These are phyloP conservation scores for Prunella himalayana DNA, from an alignment of 2,113 vertebrate species.

Conservation along the genomic window DNA sequence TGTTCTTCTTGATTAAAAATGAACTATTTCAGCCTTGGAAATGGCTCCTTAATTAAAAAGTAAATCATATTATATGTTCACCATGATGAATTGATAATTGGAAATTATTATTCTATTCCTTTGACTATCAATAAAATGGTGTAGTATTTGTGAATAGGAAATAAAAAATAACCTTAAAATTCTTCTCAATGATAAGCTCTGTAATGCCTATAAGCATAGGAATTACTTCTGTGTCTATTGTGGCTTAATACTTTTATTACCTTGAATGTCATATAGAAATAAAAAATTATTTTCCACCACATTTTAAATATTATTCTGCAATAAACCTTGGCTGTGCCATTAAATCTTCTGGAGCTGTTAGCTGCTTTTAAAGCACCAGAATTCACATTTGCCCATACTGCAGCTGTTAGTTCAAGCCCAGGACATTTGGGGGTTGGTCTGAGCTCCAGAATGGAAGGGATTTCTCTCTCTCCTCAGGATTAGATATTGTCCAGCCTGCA, in stretches of 20 bases:
- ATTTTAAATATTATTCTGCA: conserved; percentile 34
- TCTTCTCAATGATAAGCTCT: background rate
- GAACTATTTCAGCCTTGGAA: conserved; percentile 39
- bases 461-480: background rate
- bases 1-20: conserved; percentile 52
- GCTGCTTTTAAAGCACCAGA: background rate
- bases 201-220: background rate
- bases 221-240: background rate
- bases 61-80: conserved; percentile 14
- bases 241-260: conserved; percentile 32
- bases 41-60: conserved; percentile 57
- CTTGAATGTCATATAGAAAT: background rate
- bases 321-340: background rate
- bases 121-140: conserved; percentile 8
- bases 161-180: conserved; percentile 12
- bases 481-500: background rate
- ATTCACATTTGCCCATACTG: background rate
- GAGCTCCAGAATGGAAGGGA: background rate
- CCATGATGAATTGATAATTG: conserved; percentile 42
- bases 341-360: background rate
- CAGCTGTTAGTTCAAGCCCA: background rate
- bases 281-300: background rate
- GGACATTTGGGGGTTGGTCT: background rate
- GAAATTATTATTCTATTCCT: conserved; percentile 55
- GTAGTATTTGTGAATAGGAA: background rate